phyloP scores from a whole-genome alignment of 2,888 invertebrate species.

The Nymphalis polychloros region DNA sequence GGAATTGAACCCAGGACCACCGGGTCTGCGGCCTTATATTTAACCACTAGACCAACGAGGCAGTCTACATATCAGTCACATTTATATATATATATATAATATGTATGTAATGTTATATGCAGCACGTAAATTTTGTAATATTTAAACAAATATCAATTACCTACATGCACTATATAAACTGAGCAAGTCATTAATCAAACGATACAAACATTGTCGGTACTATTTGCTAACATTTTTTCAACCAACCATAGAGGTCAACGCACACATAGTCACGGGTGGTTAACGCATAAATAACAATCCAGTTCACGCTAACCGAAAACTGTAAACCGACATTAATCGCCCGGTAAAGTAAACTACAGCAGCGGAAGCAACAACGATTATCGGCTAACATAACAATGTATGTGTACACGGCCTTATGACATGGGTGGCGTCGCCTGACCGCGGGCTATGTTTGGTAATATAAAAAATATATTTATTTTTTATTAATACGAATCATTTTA shows the following conservation, averaged over 20 bases:
- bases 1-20: no score
- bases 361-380: slow-evolving; percentile 47
- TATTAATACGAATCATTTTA: no score
- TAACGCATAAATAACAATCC: slow-evolving; percentile 37
- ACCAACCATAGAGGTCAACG: slow-evolving; percentile 17
- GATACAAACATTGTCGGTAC: not conserved
- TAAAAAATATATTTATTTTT: no score
- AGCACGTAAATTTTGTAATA: no score
- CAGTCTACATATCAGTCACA: no score
- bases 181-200: not conserved
- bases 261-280: slow-evolving; percentile 34
- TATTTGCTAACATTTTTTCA: not conserved
- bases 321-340: slow-evolving; percentile 41
- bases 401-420: slow-evolving; percentile 26
- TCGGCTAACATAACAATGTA: slow-evolving; percentile 34
- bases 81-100: no score
- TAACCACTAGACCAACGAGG: no score
- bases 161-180: no score
- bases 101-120: no score
- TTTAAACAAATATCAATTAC: no score
- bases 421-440: slow-evolving; percentile 23
- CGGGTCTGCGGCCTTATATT: no score
- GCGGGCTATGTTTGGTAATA: not conserved
- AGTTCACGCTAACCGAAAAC: slow-evolving; percentile 39
- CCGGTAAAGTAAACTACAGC: slow-evolving; percentile 40